Conservation (phyloP, 2,113 vertebrate species). For the Tachuris rubrigastra region DNA sequence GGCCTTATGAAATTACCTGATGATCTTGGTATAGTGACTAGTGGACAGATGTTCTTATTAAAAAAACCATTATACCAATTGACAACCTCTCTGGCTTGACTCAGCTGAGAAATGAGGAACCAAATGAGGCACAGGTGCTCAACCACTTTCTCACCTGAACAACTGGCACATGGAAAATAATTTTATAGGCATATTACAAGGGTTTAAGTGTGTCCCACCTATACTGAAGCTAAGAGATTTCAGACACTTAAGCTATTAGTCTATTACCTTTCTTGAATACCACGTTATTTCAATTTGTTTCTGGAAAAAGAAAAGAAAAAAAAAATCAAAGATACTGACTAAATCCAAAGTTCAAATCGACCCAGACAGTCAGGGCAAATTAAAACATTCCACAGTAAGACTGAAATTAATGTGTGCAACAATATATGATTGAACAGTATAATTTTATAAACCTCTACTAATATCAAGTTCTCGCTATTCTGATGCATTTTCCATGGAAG, state of each 20-base stretch:
- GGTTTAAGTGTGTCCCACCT: neutral
- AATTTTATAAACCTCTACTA: neutral
- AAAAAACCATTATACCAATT: neutral
- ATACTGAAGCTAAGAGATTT: neutral
- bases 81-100: neutral
- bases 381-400: neutral
- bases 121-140: neutral
- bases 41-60: neutral
- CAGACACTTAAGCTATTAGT: neutral
- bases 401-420: neutral
- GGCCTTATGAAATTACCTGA: conserved; percentile 30
- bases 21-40: neutral
- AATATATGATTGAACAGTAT: neutral
- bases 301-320: neutral
- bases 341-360: neutral
- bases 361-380: neutral
- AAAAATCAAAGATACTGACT: neutral
- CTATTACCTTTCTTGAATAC: neutral
- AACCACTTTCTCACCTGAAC: neutral
- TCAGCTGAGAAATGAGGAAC: neutral
- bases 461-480: neutral
- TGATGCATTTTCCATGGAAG: neutral
- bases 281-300: neutral
- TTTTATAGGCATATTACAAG: neutral
- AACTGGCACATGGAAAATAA: neutral